Evolutionary conservation across 2,797 vertebrate species (phyloP), one percentile per base, ranked within the genome.

Genomic region (Triplophysa bombifrons): DNA sequence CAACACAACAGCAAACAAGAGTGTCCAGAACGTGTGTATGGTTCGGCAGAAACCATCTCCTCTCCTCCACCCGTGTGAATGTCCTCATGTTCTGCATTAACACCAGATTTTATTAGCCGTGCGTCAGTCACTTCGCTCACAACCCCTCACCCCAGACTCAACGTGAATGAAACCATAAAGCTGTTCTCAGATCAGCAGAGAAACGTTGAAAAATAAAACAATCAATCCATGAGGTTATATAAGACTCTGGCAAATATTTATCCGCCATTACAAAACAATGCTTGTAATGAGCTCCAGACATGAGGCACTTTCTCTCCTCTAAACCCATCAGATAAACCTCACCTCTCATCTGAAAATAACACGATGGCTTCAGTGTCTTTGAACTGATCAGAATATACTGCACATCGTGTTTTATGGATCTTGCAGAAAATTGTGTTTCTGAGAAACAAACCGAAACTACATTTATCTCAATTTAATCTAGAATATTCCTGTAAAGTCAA

Each of bases 221-320:
- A 17, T 27, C 16, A 13, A 19, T 2, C 44, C 12, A 74, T 53
- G 25, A 53, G 1, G 51, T 65, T 65, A 38, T 30, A 65, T 53
- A 74, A 61, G 58, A 12, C 53, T 7, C 58, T 61, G 58, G 58
- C 58, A 61, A 30, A 50, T 17, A 22, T 74, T 74, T 64, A 16
- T 65, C 46, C 12, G 72, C 19, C 8, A 30, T 27, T 12, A 25
- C 66, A 55, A 75, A 75, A 55, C 14, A 20, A 8, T 51, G n/a
- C 7, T 1, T 51, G 8, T 65, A 53, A 65, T 22, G 48, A 74
- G n/a, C 19, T 65, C 12, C 73, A 74, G 56, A 73, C 53, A 41
- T 3, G 2, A 38, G 16, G 10, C n/a, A 12, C 16, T 22, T 22
- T 58, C 20, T 11, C 55, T 58, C 4, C 55, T 55, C 53, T 55